Conservation (phyloP, 2,113 vertebrate species). For the Meles meles region DNA sequence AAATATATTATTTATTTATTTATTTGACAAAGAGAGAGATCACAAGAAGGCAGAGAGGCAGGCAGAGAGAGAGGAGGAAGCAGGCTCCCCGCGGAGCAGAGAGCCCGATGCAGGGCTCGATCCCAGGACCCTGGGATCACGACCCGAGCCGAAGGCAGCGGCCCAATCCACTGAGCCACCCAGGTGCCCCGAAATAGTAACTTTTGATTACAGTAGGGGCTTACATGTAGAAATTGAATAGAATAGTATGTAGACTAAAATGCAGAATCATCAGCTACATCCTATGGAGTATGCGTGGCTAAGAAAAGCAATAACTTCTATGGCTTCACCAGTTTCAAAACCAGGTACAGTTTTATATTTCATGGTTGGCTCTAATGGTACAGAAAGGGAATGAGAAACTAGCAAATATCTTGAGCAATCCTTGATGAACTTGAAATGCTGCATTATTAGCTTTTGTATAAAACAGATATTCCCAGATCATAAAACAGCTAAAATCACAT, state of each 20-base stretch:
- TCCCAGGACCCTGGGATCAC: too few relatives aligned
- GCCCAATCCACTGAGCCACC: too few relatives aligned
- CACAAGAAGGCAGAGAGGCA: too few relatives aligned
- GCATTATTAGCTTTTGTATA: background rate
- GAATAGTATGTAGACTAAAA: slow-evolving; percentile 67
- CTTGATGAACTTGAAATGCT: background rate
- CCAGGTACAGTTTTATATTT: slow-evolving; percentile 71
- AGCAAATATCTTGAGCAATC: slow-evolving; percentile 87
- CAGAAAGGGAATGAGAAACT: slow-evolving; percentile 88
- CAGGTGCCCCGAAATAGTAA: slow-evolving; percentile 90
- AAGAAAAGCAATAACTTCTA: slow-evolving; percentile 90
- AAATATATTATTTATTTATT: too few relatives aligned
- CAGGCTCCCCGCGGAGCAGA: too few relatives aligned
- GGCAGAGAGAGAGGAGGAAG: too few relatives aligned
- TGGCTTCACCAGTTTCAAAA: slow-evolving; percentile 96
- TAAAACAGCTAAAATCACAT: background rate
- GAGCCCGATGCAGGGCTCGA: too few relatives aligned
- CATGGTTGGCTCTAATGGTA: slow-evolving; percentile 93
- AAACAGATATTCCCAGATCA: background rate
- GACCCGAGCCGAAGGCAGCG: too few relatives aligned
- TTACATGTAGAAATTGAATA: slow-evolving; percentile 92
- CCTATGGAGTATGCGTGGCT: slow-evolving; percentile 92
- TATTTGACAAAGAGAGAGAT: too few relatives aligned
- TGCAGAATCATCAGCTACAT: slow-evolving; percentile 96
- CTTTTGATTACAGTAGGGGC: slow-evolving; percentile 94